Evolutionary conservation across 2,797 vertebrate species (phyloP).

Genomic region (Stomatorhinus walkeri): DNA sequence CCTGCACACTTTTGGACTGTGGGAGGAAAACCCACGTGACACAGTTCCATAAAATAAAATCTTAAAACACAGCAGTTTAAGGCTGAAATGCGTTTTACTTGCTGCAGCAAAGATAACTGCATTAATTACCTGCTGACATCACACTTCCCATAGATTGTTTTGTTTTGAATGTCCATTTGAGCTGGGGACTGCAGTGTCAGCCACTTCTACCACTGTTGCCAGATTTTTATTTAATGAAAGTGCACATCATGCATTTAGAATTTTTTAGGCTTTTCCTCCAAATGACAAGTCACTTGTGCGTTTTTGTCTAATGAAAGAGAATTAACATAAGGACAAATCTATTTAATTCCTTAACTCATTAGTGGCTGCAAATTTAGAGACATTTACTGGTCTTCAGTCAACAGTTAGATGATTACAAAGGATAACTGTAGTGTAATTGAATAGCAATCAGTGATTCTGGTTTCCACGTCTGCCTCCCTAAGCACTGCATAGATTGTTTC

Average conservation of each 20-base stretch:
- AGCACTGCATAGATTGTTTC: not conserved
- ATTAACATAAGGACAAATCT: not conserved
- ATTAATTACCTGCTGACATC: not conserved
- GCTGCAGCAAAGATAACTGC: not conserved
- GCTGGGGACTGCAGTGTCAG: not conserved
- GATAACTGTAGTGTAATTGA: not conserved
- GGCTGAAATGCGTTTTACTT: not conserved
- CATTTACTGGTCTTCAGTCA: not conserved
- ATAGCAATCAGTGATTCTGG: not conserved
- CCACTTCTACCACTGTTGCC: not conserved
- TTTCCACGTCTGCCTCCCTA: not conserved
- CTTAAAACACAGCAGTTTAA: not conserved
- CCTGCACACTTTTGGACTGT: too few relatives aligned
- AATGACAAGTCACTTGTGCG: not conserved
- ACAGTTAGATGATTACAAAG: not conserved
- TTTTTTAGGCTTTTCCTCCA: not conserved
- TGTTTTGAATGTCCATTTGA: not conserved
- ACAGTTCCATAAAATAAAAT: not conserved
- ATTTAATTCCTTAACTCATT: not conserved
- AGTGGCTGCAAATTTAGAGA: not conserved
- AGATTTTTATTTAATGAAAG: not conserved
- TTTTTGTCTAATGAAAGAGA: not conserved
- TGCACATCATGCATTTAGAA: not conserved
- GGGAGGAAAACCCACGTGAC: not conserved
- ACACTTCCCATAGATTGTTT: not conserved